These are phyloP conservation scores for Pollenia griseotomentosa DNA, from an alignment of 2,888 invertebrate species.

Conservation along the genomic window DNA sequence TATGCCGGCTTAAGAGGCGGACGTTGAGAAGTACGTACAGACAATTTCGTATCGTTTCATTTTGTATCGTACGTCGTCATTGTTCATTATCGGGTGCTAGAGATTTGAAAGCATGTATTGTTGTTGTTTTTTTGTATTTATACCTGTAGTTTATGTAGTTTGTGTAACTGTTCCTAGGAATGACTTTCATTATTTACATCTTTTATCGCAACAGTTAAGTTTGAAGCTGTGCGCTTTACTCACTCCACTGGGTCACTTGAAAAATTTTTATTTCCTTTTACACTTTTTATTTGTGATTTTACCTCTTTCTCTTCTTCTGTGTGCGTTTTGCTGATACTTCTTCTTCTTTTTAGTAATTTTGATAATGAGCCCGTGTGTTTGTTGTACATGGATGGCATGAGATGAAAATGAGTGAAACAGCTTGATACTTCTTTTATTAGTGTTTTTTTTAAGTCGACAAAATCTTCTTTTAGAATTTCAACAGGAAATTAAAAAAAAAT, in stretches of 20 bases:
- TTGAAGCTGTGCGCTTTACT: background rate
- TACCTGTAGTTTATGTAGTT: background rate
- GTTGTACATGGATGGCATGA: background rate
- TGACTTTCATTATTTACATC: constrained; percentile 60
- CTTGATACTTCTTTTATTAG: constrained; percentile 21
- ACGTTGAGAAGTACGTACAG: constrained; percentile 1
- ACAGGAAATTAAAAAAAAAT: constrained; percentile 19
- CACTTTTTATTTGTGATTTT: background rate
- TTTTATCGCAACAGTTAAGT: constrained; percentile 51
- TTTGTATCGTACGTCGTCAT: constrained; percentile 34
- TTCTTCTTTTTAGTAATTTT: background rate
- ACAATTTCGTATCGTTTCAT: background rate
- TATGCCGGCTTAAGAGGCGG: background rate
- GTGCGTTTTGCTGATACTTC: background rate
- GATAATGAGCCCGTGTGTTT: background rate
- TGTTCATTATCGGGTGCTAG: constrained; percentile 39
- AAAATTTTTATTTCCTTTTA: constrained; percentile 31
- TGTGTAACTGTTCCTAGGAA: constrained; percentile 36
- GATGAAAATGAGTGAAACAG: constrained; percentile 40
- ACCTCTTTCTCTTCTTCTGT: background rate
- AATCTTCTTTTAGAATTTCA: constrained; percentile 33
- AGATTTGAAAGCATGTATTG: constrained; percentile 37
- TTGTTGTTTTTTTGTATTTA: background rate
- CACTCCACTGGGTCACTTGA: constrained; percentile 44
- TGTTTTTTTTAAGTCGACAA: constrained; percentile 15